Evolutionary conservation across 2,888 invertebrate species (phyloP).

Genomic region (Cataglyphis altisquamis): DNA sequence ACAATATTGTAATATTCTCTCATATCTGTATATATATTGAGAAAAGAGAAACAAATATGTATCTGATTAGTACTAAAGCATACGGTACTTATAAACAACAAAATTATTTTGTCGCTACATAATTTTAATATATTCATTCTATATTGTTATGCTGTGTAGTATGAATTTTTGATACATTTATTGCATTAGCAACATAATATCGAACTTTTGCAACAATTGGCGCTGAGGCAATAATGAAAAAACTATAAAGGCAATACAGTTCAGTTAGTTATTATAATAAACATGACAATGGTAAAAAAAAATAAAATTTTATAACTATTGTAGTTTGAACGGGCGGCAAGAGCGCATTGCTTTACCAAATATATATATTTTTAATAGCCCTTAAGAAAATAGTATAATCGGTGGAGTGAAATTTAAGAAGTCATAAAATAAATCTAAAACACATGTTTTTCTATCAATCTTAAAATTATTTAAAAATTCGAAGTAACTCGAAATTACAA

Average conservation of each 20-base stretch:
- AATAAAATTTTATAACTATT: background rate
- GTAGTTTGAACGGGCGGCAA: background rate
- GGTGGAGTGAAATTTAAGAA: constrained; percentile 72
- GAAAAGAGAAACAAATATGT: background rate
- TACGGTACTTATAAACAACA: constrained; percentile 13
- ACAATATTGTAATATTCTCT: constrained; percentile 18
- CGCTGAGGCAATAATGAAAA: background rate
- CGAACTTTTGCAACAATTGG: constrained; percentile 16
- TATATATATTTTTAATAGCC: constrained; percentile 41
- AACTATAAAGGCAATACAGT: constrained; percentile 4
- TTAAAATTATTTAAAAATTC: constrained; percentile 51
- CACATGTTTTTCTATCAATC: constrained; percentile 22
- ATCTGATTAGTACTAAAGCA: constrained; percentile 16
- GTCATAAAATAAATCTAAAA: constrained; percentile 40
- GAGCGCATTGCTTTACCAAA: constrained; percentile 29
- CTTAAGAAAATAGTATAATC: constrained; percentile 51
- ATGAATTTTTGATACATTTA: constrained; percentile 35
- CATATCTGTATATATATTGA: background rate
- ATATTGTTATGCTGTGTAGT: constrained; percentile 21
- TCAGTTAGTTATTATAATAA: constrained; percentile 25
- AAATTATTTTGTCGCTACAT: constrained; percentile 31
- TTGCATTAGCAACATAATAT: constrained; percentile 43
- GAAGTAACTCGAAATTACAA: constrained; percentile 20
- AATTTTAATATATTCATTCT: constrained; percentile 27
- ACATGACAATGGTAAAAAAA: constrained; percentile 10